Base-by-base conservation (phyloP, 1,140 invertebrate genomes). In the Drosophila lacertosa region DNA sequence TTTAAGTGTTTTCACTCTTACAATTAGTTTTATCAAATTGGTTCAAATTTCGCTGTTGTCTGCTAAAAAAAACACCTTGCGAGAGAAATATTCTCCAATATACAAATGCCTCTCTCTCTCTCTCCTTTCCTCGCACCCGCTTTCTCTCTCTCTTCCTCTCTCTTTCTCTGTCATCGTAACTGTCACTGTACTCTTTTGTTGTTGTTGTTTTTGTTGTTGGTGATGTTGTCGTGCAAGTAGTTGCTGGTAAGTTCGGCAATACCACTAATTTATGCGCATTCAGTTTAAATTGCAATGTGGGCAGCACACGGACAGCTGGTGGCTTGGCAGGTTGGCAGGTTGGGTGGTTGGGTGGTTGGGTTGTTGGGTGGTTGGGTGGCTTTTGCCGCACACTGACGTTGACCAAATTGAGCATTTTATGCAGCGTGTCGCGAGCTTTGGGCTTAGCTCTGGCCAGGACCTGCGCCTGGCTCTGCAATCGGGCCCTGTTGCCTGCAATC, bases 181-280 rank as follows among this genome's bases (percentile, higher is more conserved):
- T 58, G 50, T 44, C 39, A 26, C 13, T 26, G 47, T 16, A 35
- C 2, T 40, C 37, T 6, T 18, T 22, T 16, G 60, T 1, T 51
- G 35, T 37, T 63, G 71, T 54, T 16, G 60, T 1, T 51, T 26
- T 37, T 63, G 71, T 54, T 51, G 64, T 66, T 58, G 37, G 7
- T 77, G 70, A 10, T 64, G 63, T 18, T 47, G 40, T 47, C 24
- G 33, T 60, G 29, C 20, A 33, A 29, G 44, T 65, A 60, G 74
- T 62, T 68, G 74, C 54, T 68, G 63, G 39, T 53, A 66, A 82
- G 78, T 81, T 77, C 45, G 78, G 79, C 74, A 78, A 78, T 72
- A 69, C 75, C 75, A 84, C 80, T 83, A 83, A 83, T 83, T 84
- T 83, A 83, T 83, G 80, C 80, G 80, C 73, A 84, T 83, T 84